Conservation (phyloP, 2,797 vertebrate species). For the Allobates femoralis region DNA sequence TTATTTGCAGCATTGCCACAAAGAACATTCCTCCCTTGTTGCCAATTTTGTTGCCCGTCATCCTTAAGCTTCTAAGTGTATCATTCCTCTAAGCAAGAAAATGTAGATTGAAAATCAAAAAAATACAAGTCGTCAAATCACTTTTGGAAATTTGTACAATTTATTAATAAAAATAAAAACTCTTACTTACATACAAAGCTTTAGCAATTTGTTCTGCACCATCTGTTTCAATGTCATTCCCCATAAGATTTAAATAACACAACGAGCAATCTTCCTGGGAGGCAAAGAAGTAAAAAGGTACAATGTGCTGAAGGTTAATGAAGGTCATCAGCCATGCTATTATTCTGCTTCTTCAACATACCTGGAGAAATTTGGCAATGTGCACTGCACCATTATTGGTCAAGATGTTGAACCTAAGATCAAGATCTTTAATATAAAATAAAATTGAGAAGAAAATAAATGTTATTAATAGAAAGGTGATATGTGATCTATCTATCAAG, state of each 20-base stretch:
- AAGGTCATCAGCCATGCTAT: not conserved
- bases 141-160: not conserved
- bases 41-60: constrained; percentile 91
- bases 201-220: constrained; percentile 83
- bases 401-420: constrained; percentile 82
- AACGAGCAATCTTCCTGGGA: constrained; percentile 71
- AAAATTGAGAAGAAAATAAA: not conserved
- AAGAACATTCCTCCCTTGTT: constrained; percentile 83
- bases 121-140: not conserved
- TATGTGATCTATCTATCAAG: not conserved
- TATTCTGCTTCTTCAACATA: constrained; percentile 61
- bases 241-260: constrained; percentile 83
- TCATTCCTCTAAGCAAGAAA: constrained; percentile 35
- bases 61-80: constrained; percentile 72
- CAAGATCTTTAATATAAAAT: constrained; percentile 75
- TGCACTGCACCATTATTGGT: constrained; percentile 77
- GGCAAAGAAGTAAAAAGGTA: constrained; percentile 55
- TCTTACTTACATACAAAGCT: constrained; percentile 81
- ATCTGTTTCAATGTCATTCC: constrained; percentile 82
- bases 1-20: constrained; percentile 84
- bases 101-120: not conserved
- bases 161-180: no score
- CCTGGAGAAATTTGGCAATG: constrained; percentile 81
- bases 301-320: not conserved
- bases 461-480: not conserved